A percentile compares a stretch with the other conserved stretches of the same genome.
Conservation (phyloP, 2,797 vertebrate species). For the Cynodonichthys magdalenae region DNA sequence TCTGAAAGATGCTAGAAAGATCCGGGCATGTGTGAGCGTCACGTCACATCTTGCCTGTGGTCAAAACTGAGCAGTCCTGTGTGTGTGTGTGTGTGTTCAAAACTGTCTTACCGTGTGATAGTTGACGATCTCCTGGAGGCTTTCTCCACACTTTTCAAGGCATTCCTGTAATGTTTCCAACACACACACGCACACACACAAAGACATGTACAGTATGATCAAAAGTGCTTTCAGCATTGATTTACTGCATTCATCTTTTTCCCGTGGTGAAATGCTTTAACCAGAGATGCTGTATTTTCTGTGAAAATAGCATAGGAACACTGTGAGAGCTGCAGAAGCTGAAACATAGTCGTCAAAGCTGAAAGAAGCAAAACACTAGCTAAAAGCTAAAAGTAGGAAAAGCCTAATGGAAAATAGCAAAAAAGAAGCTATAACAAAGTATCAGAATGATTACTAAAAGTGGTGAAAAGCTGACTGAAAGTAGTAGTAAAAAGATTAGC, state of each 20-base stretch:
- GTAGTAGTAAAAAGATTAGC: too few relatives aligned
- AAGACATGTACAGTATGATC: constrained; percentile 8
- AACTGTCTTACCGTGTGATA: constrained; percentile 91
- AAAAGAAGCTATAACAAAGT: too few relatives aligned
- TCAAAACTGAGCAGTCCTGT: constrained; percentile 4
- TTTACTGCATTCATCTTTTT: not conserved
- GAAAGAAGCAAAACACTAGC: too few relatives aligned
- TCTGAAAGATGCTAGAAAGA: constrained; percentile 52
- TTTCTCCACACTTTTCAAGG: constrained; percentile 94
- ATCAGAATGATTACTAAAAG: too few relatives aligned
- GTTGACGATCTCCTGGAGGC: constrained; percentile 97
- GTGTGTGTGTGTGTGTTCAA: constrained; percentile 13
- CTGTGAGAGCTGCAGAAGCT: too few relatives aligned
- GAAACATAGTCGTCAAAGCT: too few relatives aligned
- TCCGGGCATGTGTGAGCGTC: constrained; percentile 30
- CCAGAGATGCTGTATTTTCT: not conserved
- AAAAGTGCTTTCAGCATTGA: not conserved
- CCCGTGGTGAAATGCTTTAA: not conserved
- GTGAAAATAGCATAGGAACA: too few relatives aligned
- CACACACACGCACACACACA: constrained; percentile 7
- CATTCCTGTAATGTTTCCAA: constrained; percentile 84
- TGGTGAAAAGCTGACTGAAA: too few relatives aligned
- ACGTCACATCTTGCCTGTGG: constrained; percentile 32
- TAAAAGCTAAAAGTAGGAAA: too few relatives aligned
- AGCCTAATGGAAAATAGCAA: too few relatives aligned